Base-by-base conservation (phyloP, 2,113 vertebrate genomes). In the Buteo buteo region DNA sequence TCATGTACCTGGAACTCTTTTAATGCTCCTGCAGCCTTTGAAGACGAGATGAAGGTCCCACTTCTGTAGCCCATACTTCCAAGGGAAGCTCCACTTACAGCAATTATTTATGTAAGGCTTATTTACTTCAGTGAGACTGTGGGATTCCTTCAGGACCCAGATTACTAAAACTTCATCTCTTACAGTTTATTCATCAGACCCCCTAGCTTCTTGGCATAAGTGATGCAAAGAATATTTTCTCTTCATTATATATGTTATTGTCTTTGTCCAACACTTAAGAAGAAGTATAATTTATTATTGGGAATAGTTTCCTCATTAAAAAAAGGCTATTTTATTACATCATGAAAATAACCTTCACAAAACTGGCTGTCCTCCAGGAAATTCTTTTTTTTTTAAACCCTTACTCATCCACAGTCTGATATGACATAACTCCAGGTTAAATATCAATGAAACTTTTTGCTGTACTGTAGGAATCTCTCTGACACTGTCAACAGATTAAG, bases 361-460 rank as follows among this genome's bases (percentile, higher is more conserved):
- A 86, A 89, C 26, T 80, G 70, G 13, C 36, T 88, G 69, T 58
- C 34, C 73, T 95, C 80, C 83, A 95, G 38, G 34, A 93, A 97
- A 59, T 64, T 54, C 54, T 52, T 74, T 49, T 79, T 79, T 66
- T 96, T 86, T 50, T 7, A 79, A 92, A 85, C 34, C 21, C 32
- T 66, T 96, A 86, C 49, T 92, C 72, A 96, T 88, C 90, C 62
- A 96, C 38, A 90, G 49, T 88, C 76, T 84, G 57, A 59, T 91
- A 78, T 85, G 73, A 97, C 50, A 38, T 96, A 96, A 95, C 71
- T 69, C 47, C 88, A 90, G 78, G 87, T 94, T 97, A 97, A 94
- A 90, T 89, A 93, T 79, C 93, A 98, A 96, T 62, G 20, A 88
- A 71, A 81, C 38, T 36, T 93, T 95, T 91, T 82, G 38, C 76